A percentile compares a stretch with the other conserved stretches of the same genome.
Evolutionary conservation across 2,888 invertebrate species (phyloP).

Genomic region (Pterostichus madidus): DNA sequence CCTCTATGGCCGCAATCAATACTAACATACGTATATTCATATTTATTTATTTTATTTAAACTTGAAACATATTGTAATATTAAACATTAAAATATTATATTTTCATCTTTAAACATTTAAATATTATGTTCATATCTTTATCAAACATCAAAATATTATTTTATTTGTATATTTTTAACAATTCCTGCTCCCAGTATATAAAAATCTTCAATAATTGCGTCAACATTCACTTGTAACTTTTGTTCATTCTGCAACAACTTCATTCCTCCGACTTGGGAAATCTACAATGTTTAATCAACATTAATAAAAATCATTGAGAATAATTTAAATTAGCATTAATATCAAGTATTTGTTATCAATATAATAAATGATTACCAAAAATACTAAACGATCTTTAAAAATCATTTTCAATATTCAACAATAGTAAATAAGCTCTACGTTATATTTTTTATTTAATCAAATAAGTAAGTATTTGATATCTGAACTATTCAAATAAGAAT

Average conservation of each 20-base stretch:
- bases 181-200: constrained; percentile 84
- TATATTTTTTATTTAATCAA: no score
- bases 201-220: constrained; percentile 87
- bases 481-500: no score
- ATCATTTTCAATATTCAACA: no score
- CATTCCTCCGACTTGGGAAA: constrained; percentile 80
- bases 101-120: background rate
- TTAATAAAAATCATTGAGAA: constrained; percentile 35
- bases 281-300: constrained; percentile 75
- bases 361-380: no score
- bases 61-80: no score
- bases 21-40: background rate
- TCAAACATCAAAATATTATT: constrained; percentile 32
- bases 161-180: constrained; percentile 79
- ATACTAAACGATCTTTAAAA: no score
- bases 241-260: constrained; percentile 76
- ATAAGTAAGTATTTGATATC: no score
- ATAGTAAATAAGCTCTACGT: no score
- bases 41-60: constrained; percentile 1
- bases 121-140: background rate
- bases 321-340: background rate
- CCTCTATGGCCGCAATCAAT: constrained; percentile 7
- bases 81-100: background rate
- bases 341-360: no score
- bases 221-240: constrained; percentile 81